These are phyloP conservation scores for Heteronetta atricapilla DNA, from an alignment of 2,113 vertebrate species.

Conservation along the genomic window DNA sequence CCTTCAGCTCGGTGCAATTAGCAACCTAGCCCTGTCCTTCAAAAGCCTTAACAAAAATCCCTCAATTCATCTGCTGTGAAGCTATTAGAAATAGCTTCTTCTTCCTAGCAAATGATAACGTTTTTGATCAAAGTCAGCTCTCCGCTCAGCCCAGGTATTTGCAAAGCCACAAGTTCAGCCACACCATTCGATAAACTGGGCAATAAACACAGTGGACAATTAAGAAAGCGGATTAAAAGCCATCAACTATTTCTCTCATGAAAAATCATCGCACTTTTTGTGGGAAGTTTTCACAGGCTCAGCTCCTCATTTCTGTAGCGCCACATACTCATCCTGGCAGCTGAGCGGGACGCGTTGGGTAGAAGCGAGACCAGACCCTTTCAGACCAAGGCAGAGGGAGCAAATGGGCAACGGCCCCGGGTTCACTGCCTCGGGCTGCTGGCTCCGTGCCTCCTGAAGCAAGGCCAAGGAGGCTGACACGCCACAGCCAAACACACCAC, in stretches of 20 bases:
- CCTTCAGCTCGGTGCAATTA: not conserved
- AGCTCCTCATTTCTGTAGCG: not conserved
- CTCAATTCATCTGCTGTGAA: not conserved
- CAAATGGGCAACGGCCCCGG: not conserved
- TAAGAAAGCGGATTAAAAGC: not conserved
- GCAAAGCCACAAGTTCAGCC: not conserved
- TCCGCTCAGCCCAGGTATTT: not conserved
- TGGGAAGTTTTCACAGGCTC: not conserved
- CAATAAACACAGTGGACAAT: not conserved
- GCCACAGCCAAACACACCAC: not conserved
- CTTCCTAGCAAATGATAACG: not conserved
- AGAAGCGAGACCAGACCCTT: not conserved
- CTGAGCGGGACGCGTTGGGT: fast-evolving
- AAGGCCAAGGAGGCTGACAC: not conserved
- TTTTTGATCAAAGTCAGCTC: not conserved
- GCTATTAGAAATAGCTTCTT: not conserved
- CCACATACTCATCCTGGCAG: not conserved
- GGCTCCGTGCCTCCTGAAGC: not conserved
- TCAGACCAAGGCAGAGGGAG: not conserved
- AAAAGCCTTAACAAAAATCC: not conserved
- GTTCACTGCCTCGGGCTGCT: not conserved
- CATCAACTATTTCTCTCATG: too few species aligned
- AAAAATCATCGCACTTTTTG: not conserved
- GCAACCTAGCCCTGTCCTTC: not conserved
- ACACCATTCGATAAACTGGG: not conserved